Evolutionary conservation across 2,113 vertebrate species (phyloP), one percentile per base, ranked within the genome.

Genomic region (Erpornis zantholeuca): DNA sequence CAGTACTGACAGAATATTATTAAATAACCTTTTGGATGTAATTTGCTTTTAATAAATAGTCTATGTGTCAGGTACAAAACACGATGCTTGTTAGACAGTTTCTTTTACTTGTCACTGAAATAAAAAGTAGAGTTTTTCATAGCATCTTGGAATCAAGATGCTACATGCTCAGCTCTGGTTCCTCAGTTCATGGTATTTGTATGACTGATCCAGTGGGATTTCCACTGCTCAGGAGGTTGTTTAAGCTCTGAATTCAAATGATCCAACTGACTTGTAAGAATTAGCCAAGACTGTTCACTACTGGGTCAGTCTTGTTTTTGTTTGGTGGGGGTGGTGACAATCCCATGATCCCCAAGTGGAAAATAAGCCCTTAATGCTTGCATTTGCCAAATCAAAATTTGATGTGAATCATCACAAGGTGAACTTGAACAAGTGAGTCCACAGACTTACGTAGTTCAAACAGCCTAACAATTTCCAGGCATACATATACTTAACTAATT

Each of bases 371-470:
- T 68, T 68, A 82, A 25, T 72, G 29, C 33, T 72, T 68, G 56
- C 11, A 33, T 86, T 61, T 88, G 54, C 35, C 50, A 65, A 31
- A 54, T 76, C 76, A 75, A 71, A 35, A 79, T 82, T 9, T 64
- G 54, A 75, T 82, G 10, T 64, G 54, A 75, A 28, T 87, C 12
- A 24, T 86, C 54, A 5, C 29, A 49, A 91, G 69, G 54, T 81
- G 54, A 77, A n/a, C 50, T 61, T 89, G 28, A 72, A 22, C 13
- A 71, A 68, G 6, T 42, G 36, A 63, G 38, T 66, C 33, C 18
- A 21, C 0, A 0, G 61, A 29, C 10, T 75, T 49, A 7, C 0
- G 9, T 49, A n/a, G 24, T 53, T 78, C n/a, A 13, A 71, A 10
- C 38, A 63, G 23, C 35, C n/a, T 65, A 42, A 64, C 14, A 3